These are phyloP conservation scores for Oryzias celebensis DNA, from an alignment of 2,113 vertebrate species.

Conservation along the genomic window DNA sequence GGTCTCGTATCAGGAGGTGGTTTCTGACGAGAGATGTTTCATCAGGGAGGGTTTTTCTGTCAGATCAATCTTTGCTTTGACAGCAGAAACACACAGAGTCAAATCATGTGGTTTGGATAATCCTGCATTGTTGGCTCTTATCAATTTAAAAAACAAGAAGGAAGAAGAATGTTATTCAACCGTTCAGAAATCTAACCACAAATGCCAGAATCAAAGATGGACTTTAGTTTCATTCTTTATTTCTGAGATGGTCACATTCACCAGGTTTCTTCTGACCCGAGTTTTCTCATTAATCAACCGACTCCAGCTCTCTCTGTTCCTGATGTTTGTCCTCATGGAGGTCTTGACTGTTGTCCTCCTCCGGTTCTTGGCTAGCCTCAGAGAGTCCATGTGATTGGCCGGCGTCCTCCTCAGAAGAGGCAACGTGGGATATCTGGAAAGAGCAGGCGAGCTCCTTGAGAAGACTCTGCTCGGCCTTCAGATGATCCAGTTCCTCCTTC, in stretches of 20 bases:
- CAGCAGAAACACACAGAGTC: no score
- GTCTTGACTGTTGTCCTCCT: slow-evolving; percentile 27
- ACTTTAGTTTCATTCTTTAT: slow-evolving; percentile 51
- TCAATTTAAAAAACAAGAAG: no score
- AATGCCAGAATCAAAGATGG: slow-evolving; percentile 23
- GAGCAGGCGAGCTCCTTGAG: slow-evolving; percentile 79
- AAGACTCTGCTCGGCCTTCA: slow-evolving; percentile 66
- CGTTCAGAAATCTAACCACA: no score
- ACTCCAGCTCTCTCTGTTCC: slow-evolving; percentile 57
- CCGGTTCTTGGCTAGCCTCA: slow-evolving; percentile 21
- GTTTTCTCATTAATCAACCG: slow-evolving; percentile 57
- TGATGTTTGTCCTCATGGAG: slow-evolving; percentile 24
- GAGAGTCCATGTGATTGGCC: slow-evolving; percentile 47
- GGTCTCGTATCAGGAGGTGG: no score
- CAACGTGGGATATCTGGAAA: slow-evolving; percentile 78
- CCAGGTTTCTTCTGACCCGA: slow-evolving; percentile 17
- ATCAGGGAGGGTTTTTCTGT: no score
- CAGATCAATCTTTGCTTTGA: no score
- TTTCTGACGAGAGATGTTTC: no score
- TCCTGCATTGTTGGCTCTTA: no score
- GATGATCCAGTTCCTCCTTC: slow-evolving; percentile 55
- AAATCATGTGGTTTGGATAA: no score
- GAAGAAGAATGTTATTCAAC: no score
- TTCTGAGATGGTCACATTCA: slow-evolving; percentile 29
- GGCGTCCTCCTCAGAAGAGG: slow-evolving; percentile 28